Base-by-base conservation (phyloP, 2,888 invertebrate genomes). In the Anticlea derivata region DNA sequence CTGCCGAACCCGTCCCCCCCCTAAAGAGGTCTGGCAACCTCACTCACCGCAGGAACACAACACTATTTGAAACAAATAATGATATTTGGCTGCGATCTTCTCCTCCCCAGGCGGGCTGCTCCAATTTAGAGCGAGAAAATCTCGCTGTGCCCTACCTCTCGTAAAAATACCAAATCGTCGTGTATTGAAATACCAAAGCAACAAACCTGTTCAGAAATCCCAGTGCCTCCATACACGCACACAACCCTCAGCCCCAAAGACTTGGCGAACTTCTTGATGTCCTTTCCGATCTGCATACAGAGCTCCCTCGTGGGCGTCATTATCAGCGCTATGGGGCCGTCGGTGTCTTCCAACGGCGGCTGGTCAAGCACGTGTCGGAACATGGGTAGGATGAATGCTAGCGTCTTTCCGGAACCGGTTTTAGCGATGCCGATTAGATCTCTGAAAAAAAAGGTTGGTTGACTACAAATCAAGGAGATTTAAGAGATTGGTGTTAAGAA, bases 401-500 rank as follows among this genome's bases (percentile, higher is more conserved):
- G 86, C 0, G 99, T 99, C 91, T 99, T 99, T 23, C 99, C 99
- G 74, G 98, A 98, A 33, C 99, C 99, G 0, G 99, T 99, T 89
- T 99, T 99, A 1, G 99, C 99, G 77, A 99, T 99, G 46, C 99
- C 99, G 73, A 99, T 99, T 54, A 99, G 91, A 86, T 99, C 99
- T 50, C 91, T 91, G 71, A 5, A 70, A 40, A 7, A 0, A 34
- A 17, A 3, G 17, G 17, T 17, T 2, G 17, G 17, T 17, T 17
- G 2, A 17, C 4, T 17, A 17, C 17, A n/a, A n/a, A n/a, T n/a
- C n/a, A n/a, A n/a, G n/a, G n/a, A n/a, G n/a, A n/a, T n/a, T n/a
- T n/a, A n/a, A n/a, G n/a, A n/a, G n/a, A n/a, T n/a, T n/a, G n/a
- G n/a, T n/a, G n/a, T n/a, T n/a, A n/a, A n/a, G n/a, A n/a, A n/a